phyloP scores from a whole-genome alignment of 2,797 vertebrate genomes.

The Aeoliscus strigatus region DNA sequence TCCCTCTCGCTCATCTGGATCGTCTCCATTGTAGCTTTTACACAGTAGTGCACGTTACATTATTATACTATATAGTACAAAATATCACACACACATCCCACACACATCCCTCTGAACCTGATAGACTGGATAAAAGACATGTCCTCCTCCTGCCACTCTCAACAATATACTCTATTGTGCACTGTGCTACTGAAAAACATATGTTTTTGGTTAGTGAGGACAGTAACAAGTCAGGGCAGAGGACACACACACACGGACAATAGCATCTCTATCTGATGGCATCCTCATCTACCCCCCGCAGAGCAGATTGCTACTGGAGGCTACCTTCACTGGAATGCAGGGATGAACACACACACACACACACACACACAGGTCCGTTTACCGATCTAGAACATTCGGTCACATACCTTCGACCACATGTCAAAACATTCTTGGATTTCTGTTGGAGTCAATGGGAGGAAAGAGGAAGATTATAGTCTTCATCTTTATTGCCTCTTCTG shows the following conservation, averaged over 20 bases:
- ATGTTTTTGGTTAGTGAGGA: slow-evolving; percentile 60
- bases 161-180: slow-evolving; percentile 35
- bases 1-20: no score
- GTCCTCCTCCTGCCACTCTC: slow-evolving; percentile 4
- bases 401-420: slow-evolving; percentile 54
- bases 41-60: no score
- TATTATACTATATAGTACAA: no score
- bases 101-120: neutral
- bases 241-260: slow-evolving; percentile 47
- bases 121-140: neutral
- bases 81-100: neutral
- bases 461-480: no score
- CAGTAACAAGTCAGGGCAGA: slow-evolving; percentile 39
- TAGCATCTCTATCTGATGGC: slow-evolving; percentile 62
- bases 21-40: no score
- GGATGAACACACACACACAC: slow-evolving; percentile 15
- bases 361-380: slow-evolving; percentile 38
- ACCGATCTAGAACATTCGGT: slow-evolving; percentile 28
- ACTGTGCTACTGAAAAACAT: slow-evolving; percentile 26
- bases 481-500: no score
- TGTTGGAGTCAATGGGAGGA: no score
- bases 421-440: slow-evolving; percentile 56
- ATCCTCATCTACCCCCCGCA: slow-evolving; percentile 58
- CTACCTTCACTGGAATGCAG: slow-evolving; percentile 59
- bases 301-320: slow-evolving; percentile 55